Percentiles rank a stretch among this genome's conserved stretches.
These are phyloP conservation scores for Trissolcus japonicus DNA, from an alignment of 2,888 invertebrate species.

Conservation along the genomic window DNA sequence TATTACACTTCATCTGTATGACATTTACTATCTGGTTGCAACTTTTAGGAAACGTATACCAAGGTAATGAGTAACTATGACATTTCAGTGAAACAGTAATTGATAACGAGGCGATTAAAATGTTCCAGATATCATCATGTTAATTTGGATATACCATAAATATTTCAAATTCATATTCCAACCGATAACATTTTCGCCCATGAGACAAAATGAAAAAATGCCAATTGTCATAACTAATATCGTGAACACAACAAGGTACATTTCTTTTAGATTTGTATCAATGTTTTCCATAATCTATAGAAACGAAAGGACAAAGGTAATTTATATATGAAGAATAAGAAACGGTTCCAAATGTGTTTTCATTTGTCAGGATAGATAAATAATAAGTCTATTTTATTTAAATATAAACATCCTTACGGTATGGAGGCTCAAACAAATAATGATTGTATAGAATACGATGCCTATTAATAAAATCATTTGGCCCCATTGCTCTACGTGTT, in stretches of 20 bases:
- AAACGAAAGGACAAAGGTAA: constrained; percentile 28
- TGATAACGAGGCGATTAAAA: neutral
- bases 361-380: too few species aligned
- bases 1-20: neutral
- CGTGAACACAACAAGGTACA: too few species aligned
- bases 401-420: too few species aligned
- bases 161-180: neutral
- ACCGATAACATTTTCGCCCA: neutral
- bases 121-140: neutral
- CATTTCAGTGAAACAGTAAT: too few species aligned
- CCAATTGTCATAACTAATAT: neutral
- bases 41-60: constrained; percentile 1
- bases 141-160: neutral
- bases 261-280: too few species aligned
- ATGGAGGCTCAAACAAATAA: too few species aligned
- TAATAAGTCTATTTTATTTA: too few species aligned
- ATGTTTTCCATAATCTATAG: neutral
- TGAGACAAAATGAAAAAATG: neutral
- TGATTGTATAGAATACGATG: too few species aligned
- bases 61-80: neutral
- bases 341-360: too few species aligned
- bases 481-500: too few species aligned
- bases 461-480: too few species aligned
- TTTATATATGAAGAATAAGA: too few species aligned
- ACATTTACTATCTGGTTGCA: neutral